Evolutionary conservation across 2,888 invertebrate genomes (phyloP), one percentile per base, ranked within the genome.

Genomic region (Horisme vitalbata): DNA sequence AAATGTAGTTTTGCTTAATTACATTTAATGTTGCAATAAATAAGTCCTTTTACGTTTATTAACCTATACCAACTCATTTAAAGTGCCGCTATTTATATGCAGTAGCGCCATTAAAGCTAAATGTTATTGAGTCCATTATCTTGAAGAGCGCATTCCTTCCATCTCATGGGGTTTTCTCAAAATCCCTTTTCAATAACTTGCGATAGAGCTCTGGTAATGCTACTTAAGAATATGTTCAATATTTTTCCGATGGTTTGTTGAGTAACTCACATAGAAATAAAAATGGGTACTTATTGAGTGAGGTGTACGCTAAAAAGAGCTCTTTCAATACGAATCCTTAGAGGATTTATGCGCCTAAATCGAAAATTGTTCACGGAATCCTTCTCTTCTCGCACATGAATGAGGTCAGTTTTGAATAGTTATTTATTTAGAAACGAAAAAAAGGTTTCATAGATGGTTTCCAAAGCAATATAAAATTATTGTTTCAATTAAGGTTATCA

Each of bases 331-430:
- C 39, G 31, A 54, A 48, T 48, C 52, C 52, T 43, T 47, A 26
- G 47, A 37, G 57, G 52, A 57, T 55, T 57, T 55, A 51, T 52
- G 45, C 41, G 41, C 51, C 52, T 52, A 52, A 57, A 57, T 48
- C 46, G 57, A 57, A 55, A 55, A 55, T 48, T 55, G 57, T 57
- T 55, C 45, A 48, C 50, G 38, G 47, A 57, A 50, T 52, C 52
- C 41, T 44, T 49, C 41, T 31, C 39, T 32, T n/a, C 35, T 18
- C 41, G 32, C 41, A 32, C 44, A 49, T 43, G 45, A 52, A 57
- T 45, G 54, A 52, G 47, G 46, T 50, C 54, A 47, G 52, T 54
- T 52, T 47, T 52, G 38, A 53, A 41, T 28, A 41, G 45, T 55
- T 38, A 41, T 35, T 41, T 43, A 52, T 44, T 45, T 44, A 36